These are phyloP conservation scores for Eupithecia subfuscata DNA, from an alignment of 2,888 invertebrate species.

Conservation along the genomic window DNA sequence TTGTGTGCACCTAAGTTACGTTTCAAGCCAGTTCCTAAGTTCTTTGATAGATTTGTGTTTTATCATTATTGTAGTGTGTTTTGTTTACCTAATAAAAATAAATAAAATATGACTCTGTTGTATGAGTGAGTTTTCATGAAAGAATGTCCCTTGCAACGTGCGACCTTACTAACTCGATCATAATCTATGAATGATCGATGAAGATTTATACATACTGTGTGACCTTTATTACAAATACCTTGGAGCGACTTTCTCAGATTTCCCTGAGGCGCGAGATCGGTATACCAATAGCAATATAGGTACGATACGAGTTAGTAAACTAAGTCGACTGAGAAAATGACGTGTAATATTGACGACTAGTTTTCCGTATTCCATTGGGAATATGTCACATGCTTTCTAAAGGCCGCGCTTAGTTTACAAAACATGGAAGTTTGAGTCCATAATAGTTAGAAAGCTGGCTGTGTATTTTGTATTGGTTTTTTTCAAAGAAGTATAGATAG, in stretches of 20 bases:
- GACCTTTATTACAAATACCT: constrained; percentile 11
- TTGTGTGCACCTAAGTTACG: no score
- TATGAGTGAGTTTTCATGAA: not conserved
- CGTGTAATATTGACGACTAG: constrained; percentile 7
- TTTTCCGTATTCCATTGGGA: not conserved
- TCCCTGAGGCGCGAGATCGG: constrained; percentile 10
- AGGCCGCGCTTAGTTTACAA: not conserved
- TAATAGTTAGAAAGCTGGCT: not conserved
- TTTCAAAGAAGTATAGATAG: not conserved
- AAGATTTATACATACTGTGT: not conserved
- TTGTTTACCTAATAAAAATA: no score
- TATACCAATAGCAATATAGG: not conserved
- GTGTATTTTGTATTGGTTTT: not conserved
- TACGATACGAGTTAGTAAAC: constrained; percentile 5
- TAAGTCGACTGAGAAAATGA: constrained; percentile 1
- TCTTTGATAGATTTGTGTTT: no score
- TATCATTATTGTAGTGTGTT: no score
- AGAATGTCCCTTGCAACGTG: not conserved
- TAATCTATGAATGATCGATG: not conserved
- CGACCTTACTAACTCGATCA: not conserved
- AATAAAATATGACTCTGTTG: not conserved
- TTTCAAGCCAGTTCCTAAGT: no score
- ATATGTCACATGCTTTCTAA: not conserved
- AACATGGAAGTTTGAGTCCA: not conserved
- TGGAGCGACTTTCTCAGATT: constrained; percentile 5